Conservation (phyloP, 2,888 invertebrate genomes). For the Yponomeuta plumbellus region DNA sequence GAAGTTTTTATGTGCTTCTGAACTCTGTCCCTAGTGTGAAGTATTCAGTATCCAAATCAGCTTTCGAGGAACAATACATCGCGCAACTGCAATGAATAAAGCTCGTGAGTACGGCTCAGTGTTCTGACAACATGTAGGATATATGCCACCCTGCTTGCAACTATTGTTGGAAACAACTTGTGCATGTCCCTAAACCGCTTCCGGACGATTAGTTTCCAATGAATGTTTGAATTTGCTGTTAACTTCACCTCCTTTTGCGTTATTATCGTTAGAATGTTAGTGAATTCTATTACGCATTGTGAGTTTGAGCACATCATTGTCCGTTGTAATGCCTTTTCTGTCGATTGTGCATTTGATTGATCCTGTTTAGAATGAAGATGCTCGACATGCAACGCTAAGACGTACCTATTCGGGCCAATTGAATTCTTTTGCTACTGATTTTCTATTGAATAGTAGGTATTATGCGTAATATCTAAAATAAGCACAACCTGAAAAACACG, state of each 20-base stretch:
- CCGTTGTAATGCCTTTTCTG: slow-evolving; percentile 49
- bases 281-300: slow-evolving; percentile 74
- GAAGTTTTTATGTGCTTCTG: slow-evolving; percentile 65
- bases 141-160: slow-evolving; percentile 57
- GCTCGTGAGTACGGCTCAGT: slow-evolving; percentile 53
- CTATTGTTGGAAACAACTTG: slow-evolving; percentile 55
- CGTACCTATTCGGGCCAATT: slow-evolving; percentile 16
- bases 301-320: slow-evolving; percentile 46
- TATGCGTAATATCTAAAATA: neutral
- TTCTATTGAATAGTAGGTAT: neutral
- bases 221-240: slow-evolving; percentile 74
- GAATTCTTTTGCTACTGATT: slow-evolving; percentile 25
- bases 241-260: slow-evolving; percentile 71
- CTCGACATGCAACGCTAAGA: slow-evolving; percentile 19
- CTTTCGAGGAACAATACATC: slow-evolving; percentile 48
- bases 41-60: slow-evolving; percentile 63
- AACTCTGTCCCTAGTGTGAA: slow-evolving; percentile 47
- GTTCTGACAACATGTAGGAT: neutral
- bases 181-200: slow-evolving; percentile 66
- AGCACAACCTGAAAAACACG: too few species aligned
- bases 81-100: slow-evolving; percentile 63
- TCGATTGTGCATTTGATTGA: slow-evolving; percentile 58
- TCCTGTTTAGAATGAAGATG: slow-evolving; percentile 42
- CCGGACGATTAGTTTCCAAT: slow-evolving; percentile 69
- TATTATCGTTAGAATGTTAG: slow-evolving; percentile 74